phyloP scores from a whole-genome alignment of 2,113 vertebrate genomes.

The Urocolius indicus region DNA sequence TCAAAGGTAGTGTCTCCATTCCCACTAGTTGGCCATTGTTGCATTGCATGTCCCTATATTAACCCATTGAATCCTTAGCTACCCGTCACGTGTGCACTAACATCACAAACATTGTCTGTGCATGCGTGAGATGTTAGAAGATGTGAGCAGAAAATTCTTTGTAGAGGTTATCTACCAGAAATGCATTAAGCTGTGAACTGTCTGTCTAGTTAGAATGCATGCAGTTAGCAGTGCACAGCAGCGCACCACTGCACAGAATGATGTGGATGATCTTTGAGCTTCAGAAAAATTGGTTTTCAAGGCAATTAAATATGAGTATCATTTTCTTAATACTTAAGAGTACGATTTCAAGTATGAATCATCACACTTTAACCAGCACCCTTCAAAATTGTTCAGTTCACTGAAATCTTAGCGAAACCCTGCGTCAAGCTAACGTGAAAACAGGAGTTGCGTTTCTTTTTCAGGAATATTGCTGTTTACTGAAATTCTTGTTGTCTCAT shows the following conservation, averaged over 20 bases:
- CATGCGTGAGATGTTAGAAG: constrained; percentile 59
- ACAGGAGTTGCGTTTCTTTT: background rate
- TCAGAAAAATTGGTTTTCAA: background rate
- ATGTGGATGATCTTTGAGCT: background rate
- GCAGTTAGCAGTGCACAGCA: background rate
- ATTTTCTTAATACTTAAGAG: background rate
- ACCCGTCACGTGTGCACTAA: constrained; percentile 69
- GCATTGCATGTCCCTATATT: constrained; percentile 80
- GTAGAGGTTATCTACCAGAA: background rate
- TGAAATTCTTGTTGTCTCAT: background rate
- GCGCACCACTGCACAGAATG: background rate
- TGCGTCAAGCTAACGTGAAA: background rate
- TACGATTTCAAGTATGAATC: background rate
- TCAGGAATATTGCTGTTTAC: background rate
- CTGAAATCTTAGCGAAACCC: background rate
- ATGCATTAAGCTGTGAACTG: background rate
- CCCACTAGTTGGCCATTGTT: constrained; percentile 66
- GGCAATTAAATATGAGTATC: background rate
- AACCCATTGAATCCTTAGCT: constrained; percentile 56
- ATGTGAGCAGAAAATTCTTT: background rate
- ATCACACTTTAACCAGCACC: background rate
- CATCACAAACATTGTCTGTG: constrained; percentile 20
- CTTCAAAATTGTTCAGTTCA: background rate
- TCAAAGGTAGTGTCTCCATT: constrained; percentile 94
- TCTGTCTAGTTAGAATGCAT: constrained; percentile 48